Conservation (phyloP, 2,797 vertebrate genomes). For the Arnoldichthys spilopterus region DNA sequence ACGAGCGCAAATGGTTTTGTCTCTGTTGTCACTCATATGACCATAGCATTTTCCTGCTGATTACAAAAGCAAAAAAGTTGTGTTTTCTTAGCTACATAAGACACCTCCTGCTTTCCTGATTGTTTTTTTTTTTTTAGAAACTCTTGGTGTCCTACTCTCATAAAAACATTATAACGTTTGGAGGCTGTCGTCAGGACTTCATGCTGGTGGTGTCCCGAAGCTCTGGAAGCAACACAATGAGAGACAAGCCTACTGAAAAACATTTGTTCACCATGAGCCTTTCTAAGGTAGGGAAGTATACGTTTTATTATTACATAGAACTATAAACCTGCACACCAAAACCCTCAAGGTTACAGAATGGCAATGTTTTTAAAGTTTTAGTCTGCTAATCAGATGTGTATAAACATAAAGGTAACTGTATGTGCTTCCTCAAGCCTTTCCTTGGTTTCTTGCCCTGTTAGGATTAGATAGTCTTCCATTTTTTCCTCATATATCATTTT, state of each 20-base stretch:
- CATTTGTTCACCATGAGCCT: slow-evolving; percentile 89
- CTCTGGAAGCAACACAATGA: slow-evolving; percentile 71
- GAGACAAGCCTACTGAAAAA: slow-evolving; percentile 89
- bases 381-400: not conserved
- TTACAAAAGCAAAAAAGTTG: not conserved
- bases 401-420: not conserved
- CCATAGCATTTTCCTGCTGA: slow-evolving; percentile 15
- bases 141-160: slow-evolving; percentile 84
- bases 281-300: slow-evolving; percentile 84
- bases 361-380: not conserved
- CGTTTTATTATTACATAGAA: not conserved
- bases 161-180: slow-evolving; percentile 91
- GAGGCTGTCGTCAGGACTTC: slow-evolving; percentile 91
- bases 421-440: not conserved
- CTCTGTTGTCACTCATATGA: no score
- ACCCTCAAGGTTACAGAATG: not conserved
- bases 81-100: not conserved
- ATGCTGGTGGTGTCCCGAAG: slow-evolving; percentile 87
- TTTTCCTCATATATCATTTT: no score
- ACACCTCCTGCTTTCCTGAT: not conserved
- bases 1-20: no score
- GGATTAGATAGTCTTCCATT: no score
- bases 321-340: not conserved
- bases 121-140: slow-evolving; percentile 65
- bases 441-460: not conserved